Conservation (phyloP, 2,113 vertebrate species). For the Narcine bancroftii region DNA sequence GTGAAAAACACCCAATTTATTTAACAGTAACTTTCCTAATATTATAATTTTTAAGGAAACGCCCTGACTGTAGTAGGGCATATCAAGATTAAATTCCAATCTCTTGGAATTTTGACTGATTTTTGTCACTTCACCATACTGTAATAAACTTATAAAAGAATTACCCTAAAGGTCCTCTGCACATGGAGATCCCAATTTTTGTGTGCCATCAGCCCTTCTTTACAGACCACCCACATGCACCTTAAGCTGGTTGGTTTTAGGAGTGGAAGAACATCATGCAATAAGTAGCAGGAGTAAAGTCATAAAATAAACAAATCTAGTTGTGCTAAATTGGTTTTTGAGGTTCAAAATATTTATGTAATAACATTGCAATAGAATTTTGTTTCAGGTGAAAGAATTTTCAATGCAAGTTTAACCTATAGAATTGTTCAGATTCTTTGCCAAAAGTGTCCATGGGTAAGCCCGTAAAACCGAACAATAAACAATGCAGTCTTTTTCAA, state of each 20-base stretch:
- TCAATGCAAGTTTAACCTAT: neutral
- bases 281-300: neutral
- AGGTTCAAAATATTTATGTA: neutral
- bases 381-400: neutral
- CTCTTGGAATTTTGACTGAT: neutral
- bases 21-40: too few relatives aligned
- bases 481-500: slow-evolving; percentile 11
- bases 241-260: neutral
- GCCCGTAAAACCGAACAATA: slow-evolving; percentile 11
- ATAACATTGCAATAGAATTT: neutral
- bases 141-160: neutral
- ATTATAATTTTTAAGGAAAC: too few relatives aligned
- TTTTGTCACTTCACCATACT: neutral
- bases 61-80: too few relatives aligned
- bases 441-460: neutral
- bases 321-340: neutral
- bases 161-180: neutral
- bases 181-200: neutral
- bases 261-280: neutral
- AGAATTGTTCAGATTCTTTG: neutral
- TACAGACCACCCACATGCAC: neutral
- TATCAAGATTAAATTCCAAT: too few relatives aligned
- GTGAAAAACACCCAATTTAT: too few relatives aligned
- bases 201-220: neutral
- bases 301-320: neutral